These are phyloP conservation scores for Miniopterus natalensis DNA, from an alignment of 2,113 vertebrate genomes.

Conservation along the genomic window DNA sequence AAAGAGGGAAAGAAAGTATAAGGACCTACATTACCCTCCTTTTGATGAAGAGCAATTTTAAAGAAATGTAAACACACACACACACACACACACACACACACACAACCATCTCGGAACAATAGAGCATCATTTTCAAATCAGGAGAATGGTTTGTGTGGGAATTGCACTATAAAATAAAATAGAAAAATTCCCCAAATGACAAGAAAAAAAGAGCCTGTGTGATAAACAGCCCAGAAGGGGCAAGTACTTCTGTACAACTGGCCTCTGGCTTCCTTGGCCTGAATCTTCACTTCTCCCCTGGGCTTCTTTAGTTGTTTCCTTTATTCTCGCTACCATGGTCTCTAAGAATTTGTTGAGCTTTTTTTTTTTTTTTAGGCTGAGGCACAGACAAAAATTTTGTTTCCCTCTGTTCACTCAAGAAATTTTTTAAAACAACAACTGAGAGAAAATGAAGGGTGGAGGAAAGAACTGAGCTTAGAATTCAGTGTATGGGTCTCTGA, in stretches of 20 bases:
- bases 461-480: accelerated
- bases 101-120: background rate
- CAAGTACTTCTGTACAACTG: background rate
- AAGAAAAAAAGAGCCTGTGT: constrained; percentile 7
- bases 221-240: constrained; percentile 55
- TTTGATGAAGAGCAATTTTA: constrained; percentile 38
- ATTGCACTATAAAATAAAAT: constrained; percentile 46
- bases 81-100: background rate
- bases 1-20: background rate
- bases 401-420: constrained; percentile 35
- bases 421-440: background rate
- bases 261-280: constrained; percentile 12
- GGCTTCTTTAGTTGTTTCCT: constrained; percentile 54
- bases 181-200: constrained; percentile 47
- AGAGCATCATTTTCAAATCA: constrained; percentile 52
- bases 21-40: background rate
- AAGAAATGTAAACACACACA: background rate
- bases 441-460: background rate
- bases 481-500: accelerated
- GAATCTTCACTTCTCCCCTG: constrained; percentile 1
- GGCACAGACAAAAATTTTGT: background rate
- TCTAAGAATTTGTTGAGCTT: constrained; percentile 49
- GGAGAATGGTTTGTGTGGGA: constrained; percentile 66
- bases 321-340: constrained; percentile 1
- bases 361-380: constrained; percentile 39